phyloP scores from a whole-genome alignment of 2,113 vertebrate genomes.

The Steatornis caripensis region DNA sequence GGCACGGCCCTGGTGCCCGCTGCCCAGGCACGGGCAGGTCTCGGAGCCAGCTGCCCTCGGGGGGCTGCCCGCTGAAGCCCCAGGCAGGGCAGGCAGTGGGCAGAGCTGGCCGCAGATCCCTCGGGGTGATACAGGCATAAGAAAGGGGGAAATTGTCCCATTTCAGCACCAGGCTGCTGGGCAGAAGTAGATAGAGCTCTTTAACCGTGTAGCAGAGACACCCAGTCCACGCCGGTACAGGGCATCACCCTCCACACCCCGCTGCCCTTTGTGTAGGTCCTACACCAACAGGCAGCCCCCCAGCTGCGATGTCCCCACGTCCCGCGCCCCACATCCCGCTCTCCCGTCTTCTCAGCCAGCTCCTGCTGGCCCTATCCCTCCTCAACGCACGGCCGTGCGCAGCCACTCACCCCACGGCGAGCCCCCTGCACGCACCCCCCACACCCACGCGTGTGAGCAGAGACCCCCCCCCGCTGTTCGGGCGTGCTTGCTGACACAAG shows the following conservation, averaged over 20 bases:
- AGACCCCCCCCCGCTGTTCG: no score
- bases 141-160: not conserved
- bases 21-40: not conserved
- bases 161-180: not conserved
- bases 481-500: not conserved
- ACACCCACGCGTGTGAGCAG: rapidly evolving
- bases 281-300: not conserved
- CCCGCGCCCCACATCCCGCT: not conserved
- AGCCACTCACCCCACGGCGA: rapidly evolving
- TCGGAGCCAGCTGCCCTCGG: not conserved
- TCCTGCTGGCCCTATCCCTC: not conserved
- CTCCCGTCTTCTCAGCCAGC: not conserved
- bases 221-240: rapidly evolving
- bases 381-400: rapidly evolving
- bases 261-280: not conserved
- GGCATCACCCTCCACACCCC: not conserved
- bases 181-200: not conserved
- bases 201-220: not conserved
- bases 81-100: not conserved
- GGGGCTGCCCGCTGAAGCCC: not conserved
- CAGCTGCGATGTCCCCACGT: not conserved
- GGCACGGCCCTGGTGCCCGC: rapidly evolving
- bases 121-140: rapidly evolving
- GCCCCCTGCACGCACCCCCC: rapidly evolving
- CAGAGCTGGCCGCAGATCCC: not conserved